These are phyloP conservation scores for Cariama cristata DNA, from an alignment of 2,113 vertebrate species.

Conservation along the genomic window DNA sequence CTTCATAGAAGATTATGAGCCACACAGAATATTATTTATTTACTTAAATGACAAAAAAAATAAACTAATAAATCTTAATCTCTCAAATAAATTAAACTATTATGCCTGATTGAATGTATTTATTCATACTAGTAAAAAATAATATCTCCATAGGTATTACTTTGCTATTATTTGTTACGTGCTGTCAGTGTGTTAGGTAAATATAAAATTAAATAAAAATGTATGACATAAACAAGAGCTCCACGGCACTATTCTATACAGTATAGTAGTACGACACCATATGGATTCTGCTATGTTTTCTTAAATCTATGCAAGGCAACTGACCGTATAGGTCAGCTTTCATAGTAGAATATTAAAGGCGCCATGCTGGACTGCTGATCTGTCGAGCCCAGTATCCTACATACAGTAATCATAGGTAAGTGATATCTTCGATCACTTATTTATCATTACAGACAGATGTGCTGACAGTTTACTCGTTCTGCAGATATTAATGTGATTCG, in stretches of 20 bases:
- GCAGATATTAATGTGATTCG: not conserved
- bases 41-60: conserved; percentile 44
- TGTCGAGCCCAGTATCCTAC: not conserved
- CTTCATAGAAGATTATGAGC: conserved; percentile 29
- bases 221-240: not conserved
- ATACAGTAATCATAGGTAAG: not conserved
- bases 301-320: not conserved
- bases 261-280: not conserved
- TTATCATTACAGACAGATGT: not conserved
- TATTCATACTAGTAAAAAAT: conserved; percentile 56
- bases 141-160: conserved; percentile 1
- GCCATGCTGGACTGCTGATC: not conserved
- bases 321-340: not conserved
- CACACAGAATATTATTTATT: conserved; percentile 16
- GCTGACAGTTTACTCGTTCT: not conserved
- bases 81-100: conserved; percentile 31
- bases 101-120: conserved; percentile 36
- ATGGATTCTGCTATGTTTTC: not conserved
- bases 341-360: not conserved
- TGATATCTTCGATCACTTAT: not conserved
- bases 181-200: not conserved
- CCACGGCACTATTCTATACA: not conserved
- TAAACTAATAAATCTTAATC: conserved; percentile 49
- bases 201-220: not conserved
- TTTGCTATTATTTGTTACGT: conserved; percentile 26